These are phyloP conservation scores for Artibeus jamaicensis DNA, from an alignment of 2,797 vertebrate species.

Conservation along the genomic window DNA sequence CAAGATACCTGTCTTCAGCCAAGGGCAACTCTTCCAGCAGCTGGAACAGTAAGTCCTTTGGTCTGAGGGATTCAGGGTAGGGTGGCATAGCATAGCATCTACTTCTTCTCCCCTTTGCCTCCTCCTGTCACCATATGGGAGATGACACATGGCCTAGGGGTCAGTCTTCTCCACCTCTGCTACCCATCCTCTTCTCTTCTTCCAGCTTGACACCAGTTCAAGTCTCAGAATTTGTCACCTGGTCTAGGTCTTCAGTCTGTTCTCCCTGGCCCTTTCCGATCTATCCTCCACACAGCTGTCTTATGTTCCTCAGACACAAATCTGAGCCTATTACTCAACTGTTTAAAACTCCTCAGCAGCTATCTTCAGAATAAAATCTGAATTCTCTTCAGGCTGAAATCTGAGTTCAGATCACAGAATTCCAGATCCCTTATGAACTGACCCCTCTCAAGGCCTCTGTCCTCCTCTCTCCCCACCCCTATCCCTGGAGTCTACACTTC, in stretches of 20 bases:
- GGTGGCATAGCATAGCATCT: neutral
- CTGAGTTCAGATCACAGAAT: neutral
- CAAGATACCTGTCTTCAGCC: neutral
- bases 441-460: neutral
- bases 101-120: neutral
- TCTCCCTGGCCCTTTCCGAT: neutral
- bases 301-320: neutral
- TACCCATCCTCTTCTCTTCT: neutral
- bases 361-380: neutral
- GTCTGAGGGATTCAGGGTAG: neutral
- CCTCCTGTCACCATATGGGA: neutral
- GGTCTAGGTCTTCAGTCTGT: neutral
- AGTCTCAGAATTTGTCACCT: neutral
- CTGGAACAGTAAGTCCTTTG: neutral
- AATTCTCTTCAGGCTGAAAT: constrained; percentile 7
- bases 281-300: neutral
- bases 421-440: neutral
- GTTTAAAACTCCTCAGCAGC: neutral
- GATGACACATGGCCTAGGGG: neutral
- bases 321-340: neutral
- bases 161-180: neutral
- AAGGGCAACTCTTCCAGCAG: neutral
- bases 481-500: neutral
- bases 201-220: neutral
- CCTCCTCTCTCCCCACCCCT: neutral